Conservation (phyloP, 2,888 invertebrate genomes). For the Deladenus siricidicola region DNA sequence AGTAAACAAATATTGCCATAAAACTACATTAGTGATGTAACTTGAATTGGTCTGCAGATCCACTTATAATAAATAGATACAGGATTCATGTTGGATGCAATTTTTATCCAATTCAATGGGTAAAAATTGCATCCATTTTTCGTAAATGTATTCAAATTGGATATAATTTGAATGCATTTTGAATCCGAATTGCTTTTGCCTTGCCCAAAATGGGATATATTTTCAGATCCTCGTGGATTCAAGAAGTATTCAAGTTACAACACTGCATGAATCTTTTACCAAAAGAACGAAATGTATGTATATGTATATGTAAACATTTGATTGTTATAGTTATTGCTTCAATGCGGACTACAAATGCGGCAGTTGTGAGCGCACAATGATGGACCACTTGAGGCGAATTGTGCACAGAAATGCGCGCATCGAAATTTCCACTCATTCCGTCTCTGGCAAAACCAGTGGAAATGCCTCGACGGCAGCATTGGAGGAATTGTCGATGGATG, state of each 20-base stretch:
- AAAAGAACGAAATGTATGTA: too few relatives aligned
- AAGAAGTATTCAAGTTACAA: too few relatives aligned
- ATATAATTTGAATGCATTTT: too few relatives aligned
- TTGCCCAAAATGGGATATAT: too few relatives aligned
- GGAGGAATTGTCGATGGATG: conserved; percentile 10
- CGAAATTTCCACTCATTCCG: conserved; percentile 41
- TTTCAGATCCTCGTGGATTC: too few relatives aligned
- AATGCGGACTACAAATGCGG: conserved; percentile 74
- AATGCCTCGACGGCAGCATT: background rate
- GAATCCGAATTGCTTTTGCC: too few relatives aligned
- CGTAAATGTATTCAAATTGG: too few relatives aligned
- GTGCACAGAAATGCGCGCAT: conserved; percentile 65
- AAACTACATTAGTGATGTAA: background rate
- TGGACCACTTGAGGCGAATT: conserved; percentile 77
- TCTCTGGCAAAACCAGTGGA: background rate
- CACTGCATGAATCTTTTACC: too few relatives aligned
- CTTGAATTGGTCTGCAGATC: background rate
- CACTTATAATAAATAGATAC: too few relatives aligned
- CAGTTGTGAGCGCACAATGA: conserved; percentile 74
- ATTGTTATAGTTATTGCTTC: conserved; percentile 43
- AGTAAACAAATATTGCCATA: conserved; percentile 21
- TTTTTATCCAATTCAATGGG: too few relatives aligned
- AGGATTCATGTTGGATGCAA: too few relatives aligned
- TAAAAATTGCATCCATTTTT: background rate
- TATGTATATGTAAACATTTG: too few relatives aligned